Evolutionary conservation across 2,797 vertebrate genomes (phyloP), one percentile per base, ranked within the genome.

Genomic region (Halcyon chelicuti): DNA sequence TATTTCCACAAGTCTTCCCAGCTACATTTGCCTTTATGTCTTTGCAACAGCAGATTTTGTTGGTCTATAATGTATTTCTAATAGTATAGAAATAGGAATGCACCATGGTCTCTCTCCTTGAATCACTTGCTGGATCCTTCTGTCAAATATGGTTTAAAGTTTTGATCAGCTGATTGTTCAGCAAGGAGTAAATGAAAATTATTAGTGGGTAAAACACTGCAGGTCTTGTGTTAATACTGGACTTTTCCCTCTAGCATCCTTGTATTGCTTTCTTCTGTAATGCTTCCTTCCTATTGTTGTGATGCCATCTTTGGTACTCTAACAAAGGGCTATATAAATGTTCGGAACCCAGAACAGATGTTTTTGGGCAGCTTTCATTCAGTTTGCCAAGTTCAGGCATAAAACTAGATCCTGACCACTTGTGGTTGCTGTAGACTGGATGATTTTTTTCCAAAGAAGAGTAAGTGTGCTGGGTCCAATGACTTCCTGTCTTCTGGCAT

Each of bases 401-500:
- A 88, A 94, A 94, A 90, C 78, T 90, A 86, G 85, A 80, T 96
- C 82, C 85, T 96, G 92, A 93, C 57, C 28, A 0, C 87, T 96
- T 86, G 87, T 80, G 78, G 75, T 95, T 93, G 28, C 47, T 96
- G 78, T 91, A 80, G 84, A 90, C 72, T 54, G 62, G 52, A 72
- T 68, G 29, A 62, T 39, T 86, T 86, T 94, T 94, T 88, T 92
- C 81, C 80, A 75, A 95, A 58, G 84, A 93, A 82, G 72, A 58
- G 51, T 88, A 40, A 83, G 75, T 5, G 0, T 86, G 39, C 90
- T 90, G 58, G 54, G 78, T 92, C 86, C 81, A 93, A 84, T 70
- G 55, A 80, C 87, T 94, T 96, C 91, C 94, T 94, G 85, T 94
- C 91, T 96, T 96, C 85, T 95, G 96, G 94, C 93, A 91, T 86